phyloP scores from a whole-genome alignment of 2,113 vertebrate genomes.

The Salvelinus namaycush region DNA sequence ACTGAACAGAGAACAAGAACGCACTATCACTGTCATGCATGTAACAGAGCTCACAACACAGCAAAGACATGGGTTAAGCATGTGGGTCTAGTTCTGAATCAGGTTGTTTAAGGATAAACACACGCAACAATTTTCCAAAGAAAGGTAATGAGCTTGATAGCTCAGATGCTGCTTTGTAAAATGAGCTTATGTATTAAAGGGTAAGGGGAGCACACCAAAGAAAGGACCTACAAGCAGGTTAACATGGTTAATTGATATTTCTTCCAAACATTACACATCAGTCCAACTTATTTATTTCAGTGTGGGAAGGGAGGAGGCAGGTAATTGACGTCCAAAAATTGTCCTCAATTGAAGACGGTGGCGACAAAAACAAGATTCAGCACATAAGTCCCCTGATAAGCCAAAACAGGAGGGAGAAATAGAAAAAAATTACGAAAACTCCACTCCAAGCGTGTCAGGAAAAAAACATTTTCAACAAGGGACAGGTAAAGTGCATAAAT shows the following conservation, averaged over 20 bases:
- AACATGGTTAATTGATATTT: constrained; percentile 29
- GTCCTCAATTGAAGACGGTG: constrained; percentile 49
- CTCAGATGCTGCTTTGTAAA: constrained; percentile 34
- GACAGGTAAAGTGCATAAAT: constrained; percentile 79
- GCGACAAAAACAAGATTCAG: constrained; percentile 56
- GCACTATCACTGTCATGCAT: constrained; percentile 65
- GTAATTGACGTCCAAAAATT: constrained; percentile 38
- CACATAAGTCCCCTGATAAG: constrained; percentile 48
- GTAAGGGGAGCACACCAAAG: constrained; percentile 33
- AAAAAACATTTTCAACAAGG: constrained; percentile 34
- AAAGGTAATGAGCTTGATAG: constrained; percentile 21
- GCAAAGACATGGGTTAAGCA: constrained; percentile 51
- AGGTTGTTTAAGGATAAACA: constrained; percentile 29
- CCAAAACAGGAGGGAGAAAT: constrained; percentile 33
- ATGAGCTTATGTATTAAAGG: constrained; percentile 4
- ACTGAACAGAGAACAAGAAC: constrained; percentile 49
- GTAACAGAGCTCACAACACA: constrained; percentile 68
- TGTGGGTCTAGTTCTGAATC: constrained; percentile 36
- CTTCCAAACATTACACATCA: constrained; percentile 36
- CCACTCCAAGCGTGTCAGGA: constrained; percentile 30
- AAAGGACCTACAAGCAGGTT: constrained; percentile 9
- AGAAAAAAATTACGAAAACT: constrained; percentile 33
- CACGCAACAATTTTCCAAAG: constrained; percentile 33
- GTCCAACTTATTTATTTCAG: constrained; percentile 45
- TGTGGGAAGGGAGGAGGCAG: constrained; percentile 28